A percentile compares a stretch with the other conserved stretches of the same genome.
Conservation (phyloP, 2,113 vertebrate genomes). For the Osmerus mordax region DNA sequence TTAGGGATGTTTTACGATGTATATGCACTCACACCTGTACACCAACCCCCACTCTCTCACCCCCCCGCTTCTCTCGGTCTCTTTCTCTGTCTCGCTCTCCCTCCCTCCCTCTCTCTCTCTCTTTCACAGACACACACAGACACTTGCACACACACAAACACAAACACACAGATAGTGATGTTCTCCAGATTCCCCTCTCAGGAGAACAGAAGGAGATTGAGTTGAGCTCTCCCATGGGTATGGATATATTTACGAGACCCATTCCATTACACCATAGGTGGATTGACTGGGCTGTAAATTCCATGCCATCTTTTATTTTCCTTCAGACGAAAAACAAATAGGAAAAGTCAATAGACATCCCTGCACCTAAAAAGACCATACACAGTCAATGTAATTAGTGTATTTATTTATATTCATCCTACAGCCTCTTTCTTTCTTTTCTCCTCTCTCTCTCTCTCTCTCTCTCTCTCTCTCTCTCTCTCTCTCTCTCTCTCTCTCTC, state of each 20-base stretch:
- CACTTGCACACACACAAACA: neutral
- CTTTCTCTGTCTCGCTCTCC: too few species aligned
- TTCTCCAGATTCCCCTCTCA: too few species aligned
- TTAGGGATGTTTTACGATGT: too few species aligned
- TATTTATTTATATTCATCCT: neutral
- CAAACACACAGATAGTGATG: too few species aligned
- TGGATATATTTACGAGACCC: slow-evolving; percentile 12
- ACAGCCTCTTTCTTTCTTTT: neutral
- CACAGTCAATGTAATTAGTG: too few species aligned
- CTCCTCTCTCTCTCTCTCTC: neutral
- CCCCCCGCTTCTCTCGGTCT: too few species aligned
- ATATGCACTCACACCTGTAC: too few species aligned
- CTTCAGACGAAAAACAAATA: slow-evolving; percentile 2
- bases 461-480: neutral
- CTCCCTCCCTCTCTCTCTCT: too few species aligned
- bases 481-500: neutral
- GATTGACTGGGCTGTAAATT: slow-evolving; percentile 1
- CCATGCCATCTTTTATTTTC: neutral
- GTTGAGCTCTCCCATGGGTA: neutral
- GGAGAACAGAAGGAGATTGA: neutral
- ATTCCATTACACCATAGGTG: slow-evolving; percentile 1
- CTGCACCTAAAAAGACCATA: too few species aligned
- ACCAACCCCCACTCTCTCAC: too few species aligned
- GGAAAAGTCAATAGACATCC: neutral
- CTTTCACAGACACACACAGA: too few species aligned